Base-by-base conservation (phyloP, 1,140 invertebrate species). In the Lanistes nyassanus region DNA sequence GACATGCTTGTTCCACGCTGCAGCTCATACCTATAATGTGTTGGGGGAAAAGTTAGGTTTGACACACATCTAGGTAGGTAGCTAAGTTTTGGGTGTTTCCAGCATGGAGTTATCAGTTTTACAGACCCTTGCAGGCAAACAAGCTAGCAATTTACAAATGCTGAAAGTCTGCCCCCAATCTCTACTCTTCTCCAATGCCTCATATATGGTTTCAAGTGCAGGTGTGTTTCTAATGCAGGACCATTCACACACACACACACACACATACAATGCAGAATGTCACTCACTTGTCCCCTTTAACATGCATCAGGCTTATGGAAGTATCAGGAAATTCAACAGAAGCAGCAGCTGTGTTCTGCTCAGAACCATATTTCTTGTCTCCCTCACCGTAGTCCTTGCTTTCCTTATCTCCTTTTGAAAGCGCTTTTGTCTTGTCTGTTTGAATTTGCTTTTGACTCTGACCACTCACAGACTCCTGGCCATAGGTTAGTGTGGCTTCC, bases 251-350 rank as follows among this genome's bases (percentile, higher is more conserved):
- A 36, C 31, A 29, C 19, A 31, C 62, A 65, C 5, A 29, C 23
- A 65, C 31, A 36, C 3, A 23, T 13, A 60, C 23, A 60, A 36
- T 58, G 37, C 37, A 74, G 21, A 9, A 29, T 31, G n/a, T 85
- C 62, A 85, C 88, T 81, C 87, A 89, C 86, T 90, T 87, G 62
- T 90, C 89, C 77, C 88, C 90, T 64, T 84, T 82, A 7, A 89
- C 83, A 79, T 88, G 86, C 11, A 86, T 73, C 47, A 92, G 79
- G 69, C 84, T 82, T 36, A 92, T 89, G 73, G 86, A 81, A 11
- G 92, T 92, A 81, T 92, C 92, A 1, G 92, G 92, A 80, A 92
- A 93, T 53, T 80, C 79, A 34, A 72, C 34, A 29, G 81, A 82
- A 13, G 76, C 19, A 34, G 70, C 9, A 29, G 21, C 16, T 11